Base-by-base conservation (phyloP, 2,888 invertebrate species). In the Dexiosoma caninum region DNA sequence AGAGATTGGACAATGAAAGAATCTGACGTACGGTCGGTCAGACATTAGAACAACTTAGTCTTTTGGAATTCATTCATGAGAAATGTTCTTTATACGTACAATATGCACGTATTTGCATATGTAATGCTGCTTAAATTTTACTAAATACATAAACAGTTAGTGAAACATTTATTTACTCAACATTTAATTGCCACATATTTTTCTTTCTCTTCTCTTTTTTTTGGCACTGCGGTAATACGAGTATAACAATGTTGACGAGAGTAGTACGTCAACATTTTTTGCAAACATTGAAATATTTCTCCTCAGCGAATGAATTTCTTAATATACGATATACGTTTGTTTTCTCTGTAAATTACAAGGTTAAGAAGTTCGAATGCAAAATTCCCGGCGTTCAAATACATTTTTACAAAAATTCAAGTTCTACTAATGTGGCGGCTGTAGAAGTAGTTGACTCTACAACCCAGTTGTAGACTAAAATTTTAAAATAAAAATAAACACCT, bases 151-250 rank as follows among this genome's bases (percentile, higher is more conserved):
- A 46, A 74, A 66, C 53, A 37, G 66, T 67, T 66, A 59, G 66
- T 42, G 64, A 60, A 6, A 66, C 53, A 72, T 78, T 71, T 66
- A 71, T 78, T 64, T 59, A 78, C 71, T 49, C 64, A 66, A 78
- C 46, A 71, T 66, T 78, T 71, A 71, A 66, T 72, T 78, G 66
- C 37, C 14, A 19, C 35, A 44, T 66, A 10, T n/a, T 51, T 62
- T 44, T 40, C 23, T 37, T 49, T 3, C n/a, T 59, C 53, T 14
- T 64, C 23, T n/a, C 9, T 35, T 49, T 21, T 10, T 30, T 19
- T 42, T 57, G n/a, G 12, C 23, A n/a, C 16, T 57, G 32, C 23
- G 19, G 9, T 19, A n/a, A n/a, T n/a, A n/a, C n/a, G n/a, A 51
- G 21, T 67, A 6, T 21, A 64, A 55, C 49, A 76, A 53, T 10